phyloP scores from a whole-genome alignment of 1,140 invertebrate species.

The Lutraria rhynchaena region DNA sequence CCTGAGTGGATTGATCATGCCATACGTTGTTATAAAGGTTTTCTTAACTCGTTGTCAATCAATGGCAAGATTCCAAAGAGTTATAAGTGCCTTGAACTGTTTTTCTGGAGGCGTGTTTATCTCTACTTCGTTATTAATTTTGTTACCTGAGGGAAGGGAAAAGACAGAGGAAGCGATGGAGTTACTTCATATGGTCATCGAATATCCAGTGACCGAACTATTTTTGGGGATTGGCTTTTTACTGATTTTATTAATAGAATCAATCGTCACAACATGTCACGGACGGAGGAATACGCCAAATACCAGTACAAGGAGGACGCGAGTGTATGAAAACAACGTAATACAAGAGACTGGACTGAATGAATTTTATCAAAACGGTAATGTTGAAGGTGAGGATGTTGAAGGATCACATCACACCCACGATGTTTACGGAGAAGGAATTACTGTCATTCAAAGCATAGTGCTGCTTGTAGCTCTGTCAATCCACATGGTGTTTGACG shows the following conservation, averaged over 20 bases:
- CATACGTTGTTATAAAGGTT: not conserved
- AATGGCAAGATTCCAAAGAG: not conserved
- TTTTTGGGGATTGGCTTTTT: slow-evolving; percentile 84
- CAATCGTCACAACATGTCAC: slow-evolving; percentile 79
- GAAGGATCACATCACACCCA: not conserved
- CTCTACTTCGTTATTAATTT: slow-evolving; percentile 83
- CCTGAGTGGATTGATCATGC: slow-evolving; percentile 26
- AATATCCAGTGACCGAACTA: slow-evolving; percentile 62
- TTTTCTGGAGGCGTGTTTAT: slow-evolving; percentile 85
- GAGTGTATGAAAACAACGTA: not conserved
- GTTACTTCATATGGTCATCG: slow-evolving; percentile 1
- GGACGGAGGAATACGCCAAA: not conserved
- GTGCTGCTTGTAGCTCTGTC: slow-evolving; percentile 73
- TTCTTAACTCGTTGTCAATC: not conserved
- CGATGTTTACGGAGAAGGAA: not conserved
- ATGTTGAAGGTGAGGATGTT: not conserved
- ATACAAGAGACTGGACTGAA: not conserved
- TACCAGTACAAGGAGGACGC: not conserved
- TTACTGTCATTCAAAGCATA: slow-evolving; percentile 69
- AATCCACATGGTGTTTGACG: slow-evolving; percentile 77
- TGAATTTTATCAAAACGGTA: not conserved
- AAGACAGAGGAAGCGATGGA: slow-evolving; percentile 63
- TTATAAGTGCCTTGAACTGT: slow-evolving; percentile 73
- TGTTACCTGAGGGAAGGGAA: slow-evolving; percentile 83
- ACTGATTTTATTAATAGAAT: slow-evolving; percentile 84